Evolutionary conservation across 2,888 invertebrate genomes (phyloP).

Genomic region (Eucera pruinosa): DNA sequence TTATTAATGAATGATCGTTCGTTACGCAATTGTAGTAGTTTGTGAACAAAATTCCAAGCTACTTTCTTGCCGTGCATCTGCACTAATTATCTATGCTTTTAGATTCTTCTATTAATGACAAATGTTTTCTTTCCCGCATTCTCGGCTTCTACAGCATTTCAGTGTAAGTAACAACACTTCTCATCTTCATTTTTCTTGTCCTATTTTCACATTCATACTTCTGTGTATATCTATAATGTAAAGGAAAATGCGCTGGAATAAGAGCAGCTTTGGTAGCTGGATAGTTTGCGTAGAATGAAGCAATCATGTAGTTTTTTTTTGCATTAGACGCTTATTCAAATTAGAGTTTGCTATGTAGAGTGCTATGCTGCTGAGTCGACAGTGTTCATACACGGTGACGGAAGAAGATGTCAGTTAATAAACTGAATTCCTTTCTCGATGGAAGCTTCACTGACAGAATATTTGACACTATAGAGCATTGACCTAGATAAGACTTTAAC

Average conservation of each 20-base stretch:
- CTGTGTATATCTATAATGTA: neutral
- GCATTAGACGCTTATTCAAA: constrained; percentile 22
- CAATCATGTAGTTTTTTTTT: constrained; percentile 4
- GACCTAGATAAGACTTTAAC: neutral
- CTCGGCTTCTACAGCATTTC: constrained; percentile 68
- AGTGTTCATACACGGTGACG: constrained; percentile 49
- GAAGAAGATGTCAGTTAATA: constrained; percentile 18
- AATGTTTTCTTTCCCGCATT: constrained; percentile 57
- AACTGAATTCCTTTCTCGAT: constrained; percentile 9
- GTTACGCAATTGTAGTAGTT: no score
- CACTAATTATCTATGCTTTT: constrained; percentile 18
- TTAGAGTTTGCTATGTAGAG: constrained; percentile 26
- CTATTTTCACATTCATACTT: neutral
- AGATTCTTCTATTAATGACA: constrained; percentile 45
- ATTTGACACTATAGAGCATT: neutral
- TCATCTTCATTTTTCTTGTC: constrained; percentile 28
- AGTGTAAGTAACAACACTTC: constrained; percentile 74
- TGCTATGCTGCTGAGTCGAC: constrained; percentile 17
- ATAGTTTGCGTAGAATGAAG: constrained; percentile 4
- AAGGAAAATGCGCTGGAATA: neutral
- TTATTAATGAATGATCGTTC: no score
- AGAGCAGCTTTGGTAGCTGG: constrained; percentile 5
- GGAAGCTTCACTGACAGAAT: neutral
- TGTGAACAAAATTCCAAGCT: no score
- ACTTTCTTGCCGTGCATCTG: constrained; percentile 11